Base-by-base conservation (phyloP, 1,140 invertebrate genomes). In the Vanessa atalanta region DNA sequence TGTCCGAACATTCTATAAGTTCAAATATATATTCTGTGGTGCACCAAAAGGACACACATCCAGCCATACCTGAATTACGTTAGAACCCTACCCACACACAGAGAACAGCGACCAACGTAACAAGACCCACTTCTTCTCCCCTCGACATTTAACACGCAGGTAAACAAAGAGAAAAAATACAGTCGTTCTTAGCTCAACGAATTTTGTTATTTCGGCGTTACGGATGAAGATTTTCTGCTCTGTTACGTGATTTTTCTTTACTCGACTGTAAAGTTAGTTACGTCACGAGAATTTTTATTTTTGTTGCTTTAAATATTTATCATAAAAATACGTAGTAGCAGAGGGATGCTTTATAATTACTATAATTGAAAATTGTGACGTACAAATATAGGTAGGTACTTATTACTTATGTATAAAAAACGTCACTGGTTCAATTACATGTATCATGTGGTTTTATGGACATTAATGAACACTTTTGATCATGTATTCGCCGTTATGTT, bases 1-100 rank as follows among this genome's bases (percentile, higher is more conserved):
- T 77, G 77, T 81, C 73, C 77, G 20, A 31, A 65, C 63, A 67
- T 64, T 65, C 67, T 48, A 57, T 61, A 53, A 37, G 50, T 48
- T 68, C n/a, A 57, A 37, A 55, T 75, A 78, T 67, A 82, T 65
- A 68, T 75, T 76, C 53, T 65, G 70, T 78, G 75, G 76, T 73
- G 65, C 65, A 73, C 72, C 37, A 64, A 68, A 61, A 68, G n/a
- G 31, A 47, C 65, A 78, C 81, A 84, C 80, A 79, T 78, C 70
- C 60, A 75, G 78, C 66, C 69, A 61, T 70, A 84, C 79, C 79
- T 81, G 79, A 79, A 72, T 55, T 75, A 75, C 76, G 61, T 57
- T 73, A 65, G 63, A 70, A 80, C 80, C 77, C 75, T 66, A 82
- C 81, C 65, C 81, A 82, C 78, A 85, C 80, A 81, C 65, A 47